Percentiles rank a stretch among this genome's conserved stretches.
Conservation (phyloP, 1,140 invertebrate genomes). For the Sinella curviseta region DNA sequence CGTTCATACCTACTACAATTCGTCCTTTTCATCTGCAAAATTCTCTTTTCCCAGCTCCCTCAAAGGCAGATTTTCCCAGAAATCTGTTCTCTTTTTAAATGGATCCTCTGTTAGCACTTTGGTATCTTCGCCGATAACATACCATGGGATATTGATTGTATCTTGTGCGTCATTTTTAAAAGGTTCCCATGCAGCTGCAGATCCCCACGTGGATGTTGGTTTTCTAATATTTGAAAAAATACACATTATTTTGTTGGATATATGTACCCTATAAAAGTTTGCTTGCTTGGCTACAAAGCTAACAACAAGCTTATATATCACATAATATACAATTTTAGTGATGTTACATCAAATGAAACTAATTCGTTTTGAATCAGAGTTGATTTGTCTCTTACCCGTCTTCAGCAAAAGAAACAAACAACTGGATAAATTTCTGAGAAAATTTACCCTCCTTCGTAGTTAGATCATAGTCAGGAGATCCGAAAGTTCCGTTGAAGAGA, state of each 20-base stretch:
- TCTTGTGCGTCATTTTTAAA: not conserved
- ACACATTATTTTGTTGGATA: not conserved
- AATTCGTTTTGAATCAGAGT: too few species aligned
- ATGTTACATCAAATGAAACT: too few species aligned
- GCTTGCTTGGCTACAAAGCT: not conserved
- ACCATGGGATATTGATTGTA: not conserved
- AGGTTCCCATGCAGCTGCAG: not conserved
- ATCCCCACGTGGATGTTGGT: constrained; percentile 16
- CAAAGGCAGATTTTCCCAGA: constrained; percentile 10
- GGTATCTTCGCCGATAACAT: not conserved
- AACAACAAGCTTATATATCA: not conserved
- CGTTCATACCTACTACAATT: too few species aligned
- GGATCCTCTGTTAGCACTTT: not conserved
- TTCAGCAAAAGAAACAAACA: constrained; percentile 7
- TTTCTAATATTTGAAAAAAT: constrained; percentile 15
- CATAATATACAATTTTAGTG: too few species aligned
- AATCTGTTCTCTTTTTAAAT: not conserved
- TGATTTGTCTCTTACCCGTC: constrained; percentile 10
- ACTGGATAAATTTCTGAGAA: not conserved
- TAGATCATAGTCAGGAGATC: not conserved
- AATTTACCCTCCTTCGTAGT: not conserved
- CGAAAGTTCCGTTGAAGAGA: constrained; percentile 13
- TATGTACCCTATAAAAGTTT: not conserved
- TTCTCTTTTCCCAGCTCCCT: not conserved
- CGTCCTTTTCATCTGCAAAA: not conserved